Evolutionary conservation across 2,888 invertebrate species (phyloP).

Genomic region (Linnaemya tessellans): DNA sequence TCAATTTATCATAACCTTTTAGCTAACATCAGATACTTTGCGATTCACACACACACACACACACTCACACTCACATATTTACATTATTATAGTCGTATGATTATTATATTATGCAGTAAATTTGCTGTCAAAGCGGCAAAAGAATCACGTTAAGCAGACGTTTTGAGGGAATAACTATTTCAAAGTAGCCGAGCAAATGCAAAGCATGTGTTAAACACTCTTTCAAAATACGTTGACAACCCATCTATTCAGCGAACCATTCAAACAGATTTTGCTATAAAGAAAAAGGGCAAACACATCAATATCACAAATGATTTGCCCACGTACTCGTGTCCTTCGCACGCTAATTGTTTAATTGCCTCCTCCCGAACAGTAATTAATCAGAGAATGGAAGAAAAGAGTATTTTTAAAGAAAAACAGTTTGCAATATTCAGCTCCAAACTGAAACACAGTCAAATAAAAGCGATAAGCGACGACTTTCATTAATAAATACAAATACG

Average conservation of each 20-base stretch:
- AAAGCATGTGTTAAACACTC: too few relatives aligned
- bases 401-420: background rate
- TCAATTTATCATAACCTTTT: background rate
- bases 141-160: background rate
- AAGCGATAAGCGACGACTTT: background rate
- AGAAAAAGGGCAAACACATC: too few relatives aligned
- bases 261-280: too few relatives aligned
- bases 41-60: background rate
- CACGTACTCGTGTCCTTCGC: slow-evolving; percentile 8
- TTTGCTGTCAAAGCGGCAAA: too few relatives aligned
- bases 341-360: slow-evolving; percentile 39
- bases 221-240: too few relatives aligned
- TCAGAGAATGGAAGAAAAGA: background rate
- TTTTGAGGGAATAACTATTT: too few relatives aligned
- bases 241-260: too few relatives aligned
- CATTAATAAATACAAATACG: background rate
- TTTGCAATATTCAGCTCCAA: slow-evolving; percentile 16
- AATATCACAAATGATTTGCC: background rate
- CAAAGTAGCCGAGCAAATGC: too few relatives aligned
- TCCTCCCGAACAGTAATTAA: slow-evolving; percentile 24
- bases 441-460: slow-evolving; percentile 11
- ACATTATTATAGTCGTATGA: too few relatives aligned
- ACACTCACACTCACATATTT: background rate
- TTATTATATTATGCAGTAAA: too few relatives aligned
- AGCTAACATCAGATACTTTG: background rate